Base-by-base conservation (phyloP, 2,113 vertebrate genomes). In the Cyrtonyx montezumae region DNA sequence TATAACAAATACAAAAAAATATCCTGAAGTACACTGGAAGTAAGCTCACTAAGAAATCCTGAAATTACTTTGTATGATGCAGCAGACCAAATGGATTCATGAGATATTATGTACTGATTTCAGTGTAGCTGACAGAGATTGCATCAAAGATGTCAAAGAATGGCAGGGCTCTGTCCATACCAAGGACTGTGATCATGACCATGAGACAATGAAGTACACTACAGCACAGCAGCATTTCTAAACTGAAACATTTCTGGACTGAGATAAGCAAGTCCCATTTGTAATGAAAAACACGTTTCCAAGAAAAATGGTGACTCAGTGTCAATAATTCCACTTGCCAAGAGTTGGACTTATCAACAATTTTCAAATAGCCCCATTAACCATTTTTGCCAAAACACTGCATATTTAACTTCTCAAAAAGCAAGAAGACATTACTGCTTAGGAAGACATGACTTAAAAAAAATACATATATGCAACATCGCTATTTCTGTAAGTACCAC, bases 351-450 rank as follows among this genome's bases (percentile, higher is more conserved):
- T 88, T 58, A 93, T 62, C 51, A 91, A 56, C 20, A 56, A 32
- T 81, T 84, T 87, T 86, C 53, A 56, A 7, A 20, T 5, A 81
- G 43, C 23, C 13, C n/a, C 51, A 79, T 45, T 75, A 55, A 81
- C n/a, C 13, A 40, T 28, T 77, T 78, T n/a, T 65, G 67, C 53
- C 68, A 67, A 92, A 85, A 63, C 0, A 4, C 2, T 49, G 49
- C 74, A 53, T 48, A 70, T 67, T 85, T 87, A 89, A 83, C 58
- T 73, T 71, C 4, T 22, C 36, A 93, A 79, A 91, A 94, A 76
- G 13, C 37, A 36, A 58, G 30, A 79, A 91, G 34, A 53, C 86
- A 91, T 88, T 77, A 78, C 55, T 3, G 4, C 25, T 36, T 69
- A 87, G 76, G 56, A 79, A 14, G 66, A 70, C n/a, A 58, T 2